Evolutionary conservation across 2,888 invertebrate genomes (phyloP), one percentile per base, ranked within the genome.

Genomic region (Poecilus cupreus): DNA sequence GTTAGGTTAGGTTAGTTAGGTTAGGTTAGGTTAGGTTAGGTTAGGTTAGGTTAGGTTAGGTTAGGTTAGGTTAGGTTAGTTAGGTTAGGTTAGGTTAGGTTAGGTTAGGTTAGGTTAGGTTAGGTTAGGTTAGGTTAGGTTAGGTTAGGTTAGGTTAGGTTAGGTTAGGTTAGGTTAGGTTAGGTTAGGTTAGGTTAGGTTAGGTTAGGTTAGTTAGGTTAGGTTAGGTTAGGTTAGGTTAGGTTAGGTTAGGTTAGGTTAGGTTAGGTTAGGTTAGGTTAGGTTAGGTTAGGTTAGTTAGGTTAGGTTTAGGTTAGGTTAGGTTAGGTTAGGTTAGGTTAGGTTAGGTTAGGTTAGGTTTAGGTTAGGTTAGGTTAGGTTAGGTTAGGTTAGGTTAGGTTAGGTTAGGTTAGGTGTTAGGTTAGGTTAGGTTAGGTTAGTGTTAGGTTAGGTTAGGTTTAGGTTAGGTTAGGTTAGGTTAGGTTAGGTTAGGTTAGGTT

Each of bases 61-160:
- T 79, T 79, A 79, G 79, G 82, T 83, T 83, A 60, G 83, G 83
- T 83, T 83, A 70, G 83, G n/a, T 49, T 82, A 68, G 79, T 79
- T 79, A 79, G 20, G 5, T 57, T 16, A 20, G 13, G 79, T 68
- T 79, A 68, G 68, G 79, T 79, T 70, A 79, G 82, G 74, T 77
- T 75, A 75, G 68, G 68, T 68, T 68, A 68, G 68, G 68, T 68
- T 68, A 68, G 64, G 68, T 68, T 68, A 68, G 68, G 68, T 68
- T 68, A 68, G 68, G 68, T 68, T 68, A 32, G 68, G 68, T 68
- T 68, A 68, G 68, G 26, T 68, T 68, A 68, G 68, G 68, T 68
- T 68, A 68, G 68, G 68, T 57, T 57, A 57, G 57, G 57, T 57
- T 57, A 57, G 57, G 57, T 57, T 57, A 57, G 57, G 57, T 57